phyloP scores from a whole-genome alignment of 2,113 vertebrate species.

The Plecotus auritus region DNA sequence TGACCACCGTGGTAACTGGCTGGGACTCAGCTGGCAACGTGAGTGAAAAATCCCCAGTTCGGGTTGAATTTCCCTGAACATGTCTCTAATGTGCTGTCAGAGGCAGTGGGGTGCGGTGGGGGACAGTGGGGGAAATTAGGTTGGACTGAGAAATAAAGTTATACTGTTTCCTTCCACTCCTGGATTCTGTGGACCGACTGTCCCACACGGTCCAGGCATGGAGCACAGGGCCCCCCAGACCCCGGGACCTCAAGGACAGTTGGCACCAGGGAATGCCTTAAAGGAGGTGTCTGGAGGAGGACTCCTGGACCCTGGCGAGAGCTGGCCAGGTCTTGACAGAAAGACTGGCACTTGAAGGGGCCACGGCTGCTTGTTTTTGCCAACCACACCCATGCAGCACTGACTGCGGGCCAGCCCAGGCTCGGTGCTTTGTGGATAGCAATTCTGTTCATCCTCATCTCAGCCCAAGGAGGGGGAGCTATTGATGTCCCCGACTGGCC shows the following conservation, averaged over 20 bases:
- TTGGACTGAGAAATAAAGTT: not conserved
- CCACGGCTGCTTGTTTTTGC: not conserved
- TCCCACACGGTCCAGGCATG: fast-evolving
- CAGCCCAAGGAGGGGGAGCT: not conserved
- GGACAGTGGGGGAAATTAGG: not conserved
- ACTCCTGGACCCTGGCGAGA: not conserved
- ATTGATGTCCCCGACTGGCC: too few relatives aligned
- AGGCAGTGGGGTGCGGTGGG: not conserved
- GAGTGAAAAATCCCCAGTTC: not conserved
- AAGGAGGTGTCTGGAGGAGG: not conserved
- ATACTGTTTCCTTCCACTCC: not conserved
- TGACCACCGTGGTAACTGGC: fast-evolving
- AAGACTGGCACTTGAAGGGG: not conserved
- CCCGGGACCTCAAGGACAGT: not conserved
- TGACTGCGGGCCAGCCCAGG: not conserved
- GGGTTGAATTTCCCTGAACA: not conserved
- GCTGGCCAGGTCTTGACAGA: not conserved
- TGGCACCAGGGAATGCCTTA: fast-evolving
- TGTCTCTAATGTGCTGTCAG: not conserved
- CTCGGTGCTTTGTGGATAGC: not conserved
- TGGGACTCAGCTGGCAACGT: not conserved
- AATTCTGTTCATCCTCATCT: not conserved
- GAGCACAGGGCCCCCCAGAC: fast-evolving
- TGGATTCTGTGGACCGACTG: fast-evolving
- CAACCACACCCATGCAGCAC: fast-evolving